Evolutionary conservation across 2,797 vertebrate species (phyloP).

Genomic region (Linurgus olivaceus): DNA sequence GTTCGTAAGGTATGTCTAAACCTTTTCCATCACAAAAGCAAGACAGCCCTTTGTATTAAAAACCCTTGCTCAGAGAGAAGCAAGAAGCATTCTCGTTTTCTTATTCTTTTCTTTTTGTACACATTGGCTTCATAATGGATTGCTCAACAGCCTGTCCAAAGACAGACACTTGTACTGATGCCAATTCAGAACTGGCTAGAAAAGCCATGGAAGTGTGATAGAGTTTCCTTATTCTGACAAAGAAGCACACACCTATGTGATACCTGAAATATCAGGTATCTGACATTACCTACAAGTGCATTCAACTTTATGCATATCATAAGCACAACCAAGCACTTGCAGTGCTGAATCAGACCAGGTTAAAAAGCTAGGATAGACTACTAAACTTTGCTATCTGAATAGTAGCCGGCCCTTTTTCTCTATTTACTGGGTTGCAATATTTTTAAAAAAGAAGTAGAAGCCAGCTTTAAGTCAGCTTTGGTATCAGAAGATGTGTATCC

Average conservation of each 20-base stretch:
- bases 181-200: background rate
- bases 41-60: background rate
- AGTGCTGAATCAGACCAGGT: background rate
- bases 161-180: background rate
- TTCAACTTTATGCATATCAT: background rate
- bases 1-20: background rate
- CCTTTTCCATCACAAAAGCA: background rate
- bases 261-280: background rate
- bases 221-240: background rate
- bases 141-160: background rate
- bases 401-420: background rate
- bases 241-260: background rate
- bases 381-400: background rate
- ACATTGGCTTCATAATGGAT: background rate
- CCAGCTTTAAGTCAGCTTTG: background rate
- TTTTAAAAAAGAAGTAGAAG: background rate
- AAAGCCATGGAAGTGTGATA: background rate
- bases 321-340: background rate
- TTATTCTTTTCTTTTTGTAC: background rate
- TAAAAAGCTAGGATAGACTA: background rate
- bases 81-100: background rate
- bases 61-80: background rate
- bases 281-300: background rate
- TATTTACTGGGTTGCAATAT: background rate
- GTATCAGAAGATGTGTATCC: background rate